These are phyloP conservation scores for Tragopan temminckii DNA, from an alignment of 2,797 vertebrate genomes.

Conservation along the genomic window DNA sequence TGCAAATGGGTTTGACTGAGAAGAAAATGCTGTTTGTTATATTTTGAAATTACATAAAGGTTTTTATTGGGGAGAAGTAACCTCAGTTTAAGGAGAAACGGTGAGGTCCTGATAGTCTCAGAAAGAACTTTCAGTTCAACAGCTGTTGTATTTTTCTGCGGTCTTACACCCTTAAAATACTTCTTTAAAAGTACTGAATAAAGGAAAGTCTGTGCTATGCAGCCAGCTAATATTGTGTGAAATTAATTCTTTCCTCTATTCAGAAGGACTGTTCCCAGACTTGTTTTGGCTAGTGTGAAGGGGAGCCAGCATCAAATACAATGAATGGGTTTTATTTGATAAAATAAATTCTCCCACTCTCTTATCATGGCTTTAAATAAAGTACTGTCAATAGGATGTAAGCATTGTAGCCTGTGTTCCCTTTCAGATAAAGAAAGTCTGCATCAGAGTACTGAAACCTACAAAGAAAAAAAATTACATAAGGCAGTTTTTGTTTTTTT, in stretches of 20 bases:
- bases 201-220: slow-evolving; percentile 18
- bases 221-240: slow-evolving; percentile 43
- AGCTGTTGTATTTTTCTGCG: neutral
- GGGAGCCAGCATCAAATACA: slow-evolving; percentile 41
- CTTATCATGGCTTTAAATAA: slow-evolving; percentile 66
- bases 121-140: neutral
- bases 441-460: slow-evolving; percentile 39
- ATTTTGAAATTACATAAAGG: neutral
- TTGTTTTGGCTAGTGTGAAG: slow-evolving; percentile 54
- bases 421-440: slow-evolving; percentile 63
- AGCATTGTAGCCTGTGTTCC: slow-evolving; percentile 52
- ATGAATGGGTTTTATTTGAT: slow-evolving; percentile 60
- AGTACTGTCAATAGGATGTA: slow-evolving; percentile 64
- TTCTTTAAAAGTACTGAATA: slow-evolving; percentile 41
- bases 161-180: slow-evolving; percentile 26
- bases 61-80: neutral
- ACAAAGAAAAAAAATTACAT: slow-evolving; percentile 36
- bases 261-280: slow-evolving; percentile 30
- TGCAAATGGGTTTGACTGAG: neutral
- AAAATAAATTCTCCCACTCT: slow-evolving; percentile 65
- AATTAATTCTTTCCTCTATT: slow-evolving; percentile 62
- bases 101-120: neutral
- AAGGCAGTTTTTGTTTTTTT: neutral
- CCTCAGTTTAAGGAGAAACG: neutral
- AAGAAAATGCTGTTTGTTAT: neutral